Evolutionary conservation across 1,140 invertebrate genomes (phyloP), one percentile per base, ranked within the genome.

Genomic region (Drosophila pachea): DNA sequence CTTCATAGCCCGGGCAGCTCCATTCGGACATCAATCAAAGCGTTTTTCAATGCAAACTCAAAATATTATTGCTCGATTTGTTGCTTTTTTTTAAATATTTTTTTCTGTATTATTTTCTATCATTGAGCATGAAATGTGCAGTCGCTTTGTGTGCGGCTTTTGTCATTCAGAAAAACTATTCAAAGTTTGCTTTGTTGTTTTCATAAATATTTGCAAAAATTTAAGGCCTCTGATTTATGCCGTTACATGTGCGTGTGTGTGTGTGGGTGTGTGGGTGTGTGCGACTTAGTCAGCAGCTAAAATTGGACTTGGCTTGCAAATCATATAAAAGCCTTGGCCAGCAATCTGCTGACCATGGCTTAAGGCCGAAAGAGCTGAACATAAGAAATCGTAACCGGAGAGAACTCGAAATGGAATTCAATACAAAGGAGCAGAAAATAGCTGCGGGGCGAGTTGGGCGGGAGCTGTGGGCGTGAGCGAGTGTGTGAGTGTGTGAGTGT

Each of bases 261-360:
- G n/a, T n/a, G n/a, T n/a, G n/a, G n/a, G n/a, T n/a, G n/a, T n/a
- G n/a, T n/a, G n/a, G n/a, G n/a, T n/a, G n/a, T n/a, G n/a, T n/a
- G n/a, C n/a, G 35, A 47, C 42, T 55, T 45, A 42, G 50, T 64
- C 61, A 55, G 61, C 50, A 64, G 49, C 12, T 4, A 38, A n/a
- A 65, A 50, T 56, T 35, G 52, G 36, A 42, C 61, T 63, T n/a
- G 2, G 38, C 3, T 31, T 42, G 49, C 29, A 49, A 61, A 64
- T 32, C 32, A 36, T 31, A 4, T 29, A 31, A 63, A 11, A 33
- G 53, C 33, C 55, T 72, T 71, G 59, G 49, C 56, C n/a, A 56
- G 64, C 73, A 77, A 71, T 77, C 42, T 70, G 74, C 70, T 68
- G 66, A 58, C 71, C 71, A 71, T 64, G 42, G 71, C 71, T 71